Base-by-base conservation (phyloP, 1,140 invertebrate species). In the Cydia strobilella region DNA sequence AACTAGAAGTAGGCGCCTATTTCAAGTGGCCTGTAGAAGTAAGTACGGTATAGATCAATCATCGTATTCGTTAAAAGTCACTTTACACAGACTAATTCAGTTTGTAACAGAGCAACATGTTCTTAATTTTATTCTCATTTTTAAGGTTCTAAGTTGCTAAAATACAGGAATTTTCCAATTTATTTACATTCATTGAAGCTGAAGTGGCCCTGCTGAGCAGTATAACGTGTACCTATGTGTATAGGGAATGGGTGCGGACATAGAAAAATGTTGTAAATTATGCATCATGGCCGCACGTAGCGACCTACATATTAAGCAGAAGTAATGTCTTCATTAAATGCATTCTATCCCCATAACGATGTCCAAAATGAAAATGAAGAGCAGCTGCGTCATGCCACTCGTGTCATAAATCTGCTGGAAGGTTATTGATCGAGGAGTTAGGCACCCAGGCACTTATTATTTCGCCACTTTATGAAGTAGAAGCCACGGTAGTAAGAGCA, bases 331-430 rank as follows among this genome's bases (percentile, higher is more conserved):
- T 35, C n/a, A 69, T 69, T 39, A 39, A n/a, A 18, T 15, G 65
- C 65, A 69, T 69, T 69, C 65, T 42, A 35, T 39, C 63, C 25
- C 27, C 13, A 69, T 35, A 69, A 69, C 54, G 48, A 69, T 35
- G 65, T n/a, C 65, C 27, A 12, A 59, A 59, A 59, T 59, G 20
- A 59, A 59, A 5, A 59, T 59, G 15, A n/a, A 59, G 7, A 59
- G 4, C 12, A 7, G 54, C 54, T 10, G 20, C 54, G 54, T 59
- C 54, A 59, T 59, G 7, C 10, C 7, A n/a, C 2, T 9, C 54
- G 20, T 59, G 54, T 59, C 54, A 59, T 59, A 59, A 20, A 59
- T 59, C 54, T 59, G 54, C 54, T 23, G n/a, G 10, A 59, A 59
- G 54, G 18, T 59, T 59, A 59, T 59, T 59, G 54, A 59, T 59